Base-by-base conservation (phyloP, 1,140 invertebrate species). In the Lasioglossum baleicum region DNA sequence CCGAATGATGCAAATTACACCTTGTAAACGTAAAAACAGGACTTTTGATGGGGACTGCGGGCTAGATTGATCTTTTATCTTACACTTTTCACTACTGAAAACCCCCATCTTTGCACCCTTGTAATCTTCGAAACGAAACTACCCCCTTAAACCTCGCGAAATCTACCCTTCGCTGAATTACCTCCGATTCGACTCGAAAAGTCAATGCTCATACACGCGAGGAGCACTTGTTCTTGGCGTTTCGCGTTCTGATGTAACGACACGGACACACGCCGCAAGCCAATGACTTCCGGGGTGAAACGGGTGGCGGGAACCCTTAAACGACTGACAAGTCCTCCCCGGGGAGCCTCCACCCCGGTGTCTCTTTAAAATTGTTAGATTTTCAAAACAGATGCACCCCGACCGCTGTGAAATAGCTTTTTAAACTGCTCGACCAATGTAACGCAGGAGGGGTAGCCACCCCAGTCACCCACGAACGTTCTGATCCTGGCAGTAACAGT, bases 311-410 rank as follows among this genome's bases (percentile, higher is more conserved):
- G 70, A 85, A 61, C 85, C 84, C 84, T 86, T 80, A 81, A 86
- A 86, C 70, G 72, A 75, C 60, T 60, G 85, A 86, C 88, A 90
- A 89, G 89, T 90, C 80, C 68, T 68, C 75, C 68, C 58, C 42
- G 60, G 61, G 42, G 80, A 48, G 44, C n/a, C 70, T 67, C 48
- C 63, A 44, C 51, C 61, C 31, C 56, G 35, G 75, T 68, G 84
- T 86, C 82, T 83, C 86, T 82, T 78, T 84, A 86, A 87, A 88
- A 90, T 89, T 85, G 83, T 69, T 76, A 85, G 88, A 89, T 89
- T 84, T 76, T 79, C 85, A 88, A 89, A 91, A 87, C 89, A 91
- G 90, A 91, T 91, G 89, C 90, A 91, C 89, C 90, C 89, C 84
- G 81, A 40, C 80, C 67, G 64, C 76, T 65, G 83, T 81, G 72